phyloP scores from a whole-genome alignment of 2,888 invertebrate genomes.

The Acleris cristana region DNA sequence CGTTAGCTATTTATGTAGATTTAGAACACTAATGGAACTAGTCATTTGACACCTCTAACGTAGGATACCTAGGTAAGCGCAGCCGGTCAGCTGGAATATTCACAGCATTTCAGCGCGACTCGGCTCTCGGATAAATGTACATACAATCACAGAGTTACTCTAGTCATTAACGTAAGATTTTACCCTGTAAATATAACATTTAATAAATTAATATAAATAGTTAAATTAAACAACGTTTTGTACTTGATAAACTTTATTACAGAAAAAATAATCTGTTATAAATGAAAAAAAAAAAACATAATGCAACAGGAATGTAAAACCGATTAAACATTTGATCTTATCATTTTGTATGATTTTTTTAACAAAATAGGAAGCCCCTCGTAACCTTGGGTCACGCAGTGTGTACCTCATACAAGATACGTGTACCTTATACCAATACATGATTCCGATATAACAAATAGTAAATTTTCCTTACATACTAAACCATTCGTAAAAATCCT shows the following conservation, averaged over 20 bases:
- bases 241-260: constrained; percentile 69
- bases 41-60: constrained; percentile 68
- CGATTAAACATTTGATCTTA: constrained; percentile 73
- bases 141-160: constrained; percentile 62
- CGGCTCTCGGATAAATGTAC: constrained; percentile 43
- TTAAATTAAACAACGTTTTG: constrained; percentile 57
- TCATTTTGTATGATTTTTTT: constrained; percentile 54
- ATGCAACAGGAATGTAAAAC: constrained; percentile 74
- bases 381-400: constrained; percentile 11
- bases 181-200: constrained; percentile 49
- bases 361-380: constrained; percentile 49
- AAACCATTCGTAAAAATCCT: constrained; percentile 51
- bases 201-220: constrained; percentile 49
- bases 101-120: neutral
- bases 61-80: constrained; percentile 34
- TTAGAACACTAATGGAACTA: constrained; percentile 61
- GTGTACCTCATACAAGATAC: constrained; percentile 8
- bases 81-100: constrained; percentile 10
- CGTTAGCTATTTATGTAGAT: constrained; percentile 24
- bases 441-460: constrained; percentile 32
- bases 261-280: constrained; percentile 57
- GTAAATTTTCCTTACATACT: constrained; percentile 40
- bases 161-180: constrained; percentile 73
- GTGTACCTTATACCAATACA: constrained; percentile 3
- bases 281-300: constrained; percentile 54